phyloP scores from a whole-genome alignment of 2,888 invertebrate species.

The Cryptocephalus primarius region DNA sequence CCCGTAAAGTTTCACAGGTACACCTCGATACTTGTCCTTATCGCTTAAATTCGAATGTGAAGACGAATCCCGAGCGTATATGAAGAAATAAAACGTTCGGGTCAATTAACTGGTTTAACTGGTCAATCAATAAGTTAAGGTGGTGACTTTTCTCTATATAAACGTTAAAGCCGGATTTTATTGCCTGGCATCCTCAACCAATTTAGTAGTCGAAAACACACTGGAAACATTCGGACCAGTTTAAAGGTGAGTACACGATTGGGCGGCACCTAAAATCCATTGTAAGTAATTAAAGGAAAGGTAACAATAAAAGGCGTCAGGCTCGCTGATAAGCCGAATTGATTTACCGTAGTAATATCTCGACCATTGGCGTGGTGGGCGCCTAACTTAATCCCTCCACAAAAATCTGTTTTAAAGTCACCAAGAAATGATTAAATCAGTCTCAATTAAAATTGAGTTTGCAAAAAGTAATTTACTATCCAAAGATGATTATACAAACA shows the following conservation, averaged over 20 bases:
- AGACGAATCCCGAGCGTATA: too few species aligned
- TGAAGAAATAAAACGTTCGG: slow-evolving; percentile 13
- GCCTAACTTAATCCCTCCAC: too few species aligned
- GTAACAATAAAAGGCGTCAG: slow-evolving; percentile 35
- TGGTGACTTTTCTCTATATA: slow-evolving; percentile 29
- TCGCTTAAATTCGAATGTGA: too few species aligned
- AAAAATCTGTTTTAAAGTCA: too few species aligned
- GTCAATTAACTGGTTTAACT: slow-evolving; percentile 9
- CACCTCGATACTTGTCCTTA: too few species aligned
- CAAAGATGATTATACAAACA: too few species aligned
- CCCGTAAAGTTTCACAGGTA: too few species aligned
- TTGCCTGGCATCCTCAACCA: slow-evolving; percentile 22
- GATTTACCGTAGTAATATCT: slow-evolving; percentile 24
- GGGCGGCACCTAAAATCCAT: slow-evolving; percentile 22
- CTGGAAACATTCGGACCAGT: slow-evolving; percentile 6
- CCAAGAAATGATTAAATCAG: too few species aligned
- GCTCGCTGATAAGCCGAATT: slow-evolving; percentile 29
- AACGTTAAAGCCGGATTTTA: slow-evolving; percentile 28
- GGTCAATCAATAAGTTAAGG: slow-evolving; percentile 29
- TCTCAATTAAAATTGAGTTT: too few species aligned
- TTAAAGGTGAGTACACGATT: slow-evolving; percentile 7
- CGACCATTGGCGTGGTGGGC: not conserved
- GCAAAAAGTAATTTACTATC: too few species aligned
- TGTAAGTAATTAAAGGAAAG: slow-evolving; percentile 35
- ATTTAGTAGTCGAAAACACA: slow-evolving; percentile 16